Percentiles rank a stretch among this genome's conserved stretches.
Conservation (phyloP, 2,888 invertebrate genomes). For the Zaprionus lineosus region DNA sequence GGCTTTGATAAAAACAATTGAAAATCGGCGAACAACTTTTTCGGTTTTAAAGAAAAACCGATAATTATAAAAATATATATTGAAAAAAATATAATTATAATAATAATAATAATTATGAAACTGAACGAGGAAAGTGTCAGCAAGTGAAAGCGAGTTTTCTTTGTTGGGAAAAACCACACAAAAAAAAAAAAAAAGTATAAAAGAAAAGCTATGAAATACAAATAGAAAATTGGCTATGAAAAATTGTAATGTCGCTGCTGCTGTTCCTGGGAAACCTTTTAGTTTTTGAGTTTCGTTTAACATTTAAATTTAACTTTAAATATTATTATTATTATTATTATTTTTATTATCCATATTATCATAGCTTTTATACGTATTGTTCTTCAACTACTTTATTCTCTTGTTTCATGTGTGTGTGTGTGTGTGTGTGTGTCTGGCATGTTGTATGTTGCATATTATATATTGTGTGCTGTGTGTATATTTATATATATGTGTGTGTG, state of each 20-base stretch:
- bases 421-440: conserved; percentile 11
- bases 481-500: no score
- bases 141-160: conserved; percentile 50
- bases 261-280: conserved; percentile 54
- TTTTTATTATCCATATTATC: conserved; percentile 18
- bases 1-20: no score
- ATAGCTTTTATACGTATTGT: conserved; percentile 15
- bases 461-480: no score
- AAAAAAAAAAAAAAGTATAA: conserved; percentile 33
- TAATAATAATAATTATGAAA: no score
- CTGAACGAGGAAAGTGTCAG: conserved; percentile 34
- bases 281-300: conserved; percentile 15
- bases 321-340: conserved; percentile 14
- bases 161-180: conserved; percentile 32
- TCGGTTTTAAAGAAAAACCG: no score
- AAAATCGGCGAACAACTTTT: conserved; percentile 35
- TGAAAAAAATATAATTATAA: conserved; percentile 9
- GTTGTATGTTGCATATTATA: no score
- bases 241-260: conserved; percentile 28
- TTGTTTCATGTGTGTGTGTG: conserved; percentile 19
- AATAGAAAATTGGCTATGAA: conserved; percentile 47
- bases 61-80: not conserved
- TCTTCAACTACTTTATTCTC: conserved; percentile 18
- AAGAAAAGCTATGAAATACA: conserved; percentile 13
- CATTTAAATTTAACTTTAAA: not conserved